phyloP scores from a whole-genome alignment of 2,888 invertebrate species.

The Synanthedon tipuliformis region DNA sequence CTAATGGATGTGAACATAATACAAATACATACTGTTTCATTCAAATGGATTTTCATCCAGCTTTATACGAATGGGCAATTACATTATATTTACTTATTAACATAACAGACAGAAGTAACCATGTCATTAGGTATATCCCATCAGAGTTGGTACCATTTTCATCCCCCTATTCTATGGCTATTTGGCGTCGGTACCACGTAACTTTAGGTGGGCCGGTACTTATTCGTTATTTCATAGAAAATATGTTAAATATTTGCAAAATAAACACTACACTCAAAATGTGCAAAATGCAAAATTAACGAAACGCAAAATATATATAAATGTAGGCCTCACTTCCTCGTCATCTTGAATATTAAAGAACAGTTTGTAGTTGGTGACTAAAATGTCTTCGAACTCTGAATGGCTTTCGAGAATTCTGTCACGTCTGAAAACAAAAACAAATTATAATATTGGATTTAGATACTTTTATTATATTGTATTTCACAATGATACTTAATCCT shows the following conservation, averaged over 20 bases:
- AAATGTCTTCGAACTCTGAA: conserved; percentile 65
- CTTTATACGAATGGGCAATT: neutral
- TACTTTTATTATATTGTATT: neutral
- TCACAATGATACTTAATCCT: neutral
- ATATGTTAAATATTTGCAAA: no score
- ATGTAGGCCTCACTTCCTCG: conserved; percentile 29
- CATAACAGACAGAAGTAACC: neutral
- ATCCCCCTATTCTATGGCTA: no score
- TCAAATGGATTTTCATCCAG: neutral
- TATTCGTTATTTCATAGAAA: no score
- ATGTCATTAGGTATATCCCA: no score
- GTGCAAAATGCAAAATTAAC: no score
- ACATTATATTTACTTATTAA: neutral
- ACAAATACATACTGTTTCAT: neutral
- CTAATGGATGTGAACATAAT: neutral
- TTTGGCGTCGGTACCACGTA: no score
- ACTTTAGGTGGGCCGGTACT: no score
- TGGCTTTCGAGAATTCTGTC: conserved; percentile 58
- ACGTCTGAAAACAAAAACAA: conserved; percentile 27
- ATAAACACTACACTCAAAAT: no score
- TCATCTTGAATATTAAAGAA: conserved; percentile 75
- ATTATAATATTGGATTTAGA: neutral
- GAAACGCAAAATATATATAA: no score
- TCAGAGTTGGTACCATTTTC: no score
- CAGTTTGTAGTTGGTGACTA: conserved; percentile 75